Conservation (phyloP, 2,113 vertebrate species). For the Phocoena phocoena region DNA sequence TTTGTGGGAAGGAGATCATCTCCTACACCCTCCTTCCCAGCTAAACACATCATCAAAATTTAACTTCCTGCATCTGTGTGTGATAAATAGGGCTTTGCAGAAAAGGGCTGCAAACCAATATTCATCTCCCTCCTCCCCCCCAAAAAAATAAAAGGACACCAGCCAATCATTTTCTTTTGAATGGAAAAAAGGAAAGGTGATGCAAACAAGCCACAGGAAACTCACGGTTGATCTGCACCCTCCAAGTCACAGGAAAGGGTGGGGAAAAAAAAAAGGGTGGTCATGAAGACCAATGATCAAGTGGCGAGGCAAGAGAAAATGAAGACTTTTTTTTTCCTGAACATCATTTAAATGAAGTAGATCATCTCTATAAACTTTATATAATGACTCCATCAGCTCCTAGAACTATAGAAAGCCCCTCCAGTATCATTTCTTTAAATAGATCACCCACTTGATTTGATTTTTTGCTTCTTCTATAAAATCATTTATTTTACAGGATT, state of each 20-base stretch:
- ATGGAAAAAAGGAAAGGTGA: not conserved
- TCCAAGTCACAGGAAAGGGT: not conserved
- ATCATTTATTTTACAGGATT: not conserved
- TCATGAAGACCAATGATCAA: not conserved
- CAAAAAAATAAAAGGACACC: not conserved
- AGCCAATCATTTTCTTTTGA: not conserved
- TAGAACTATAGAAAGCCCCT: not conserved
- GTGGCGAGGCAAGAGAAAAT: not conserved
- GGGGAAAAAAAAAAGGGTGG: not conserved
- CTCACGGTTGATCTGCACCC: not conserved
- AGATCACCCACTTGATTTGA: not conserved
- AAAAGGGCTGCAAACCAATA: not conserved
- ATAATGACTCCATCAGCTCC: not conserved
- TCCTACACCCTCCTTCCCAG: slow-evolving; percentile 42
- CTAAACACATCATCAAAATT: slow-evolving; percentile 76
- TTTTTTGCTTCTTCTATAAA: not conserved
- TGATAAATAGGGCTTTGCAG: slow-evolving; percentile 66
- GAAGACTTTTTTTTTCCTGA: not conserved
- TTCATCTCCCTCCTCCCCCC: not conserved
- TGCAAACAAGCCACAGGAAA: accelerated
- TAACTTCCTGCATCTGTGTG: slow-evolving; percentile 81
- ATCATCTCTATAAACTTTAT: not conserved
- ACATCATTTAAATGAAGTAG: not conserved
- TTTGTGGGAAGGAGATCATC: slow-evolving; percentile 62
- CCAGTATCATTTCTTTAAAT: not conserved